A percentile compares a stretch with the other conserved stretches of the same genome.
phyloP scores from a whole-genome alignment of 2,888 invertebrate species.

The Cantharis lateralis region DNA sequence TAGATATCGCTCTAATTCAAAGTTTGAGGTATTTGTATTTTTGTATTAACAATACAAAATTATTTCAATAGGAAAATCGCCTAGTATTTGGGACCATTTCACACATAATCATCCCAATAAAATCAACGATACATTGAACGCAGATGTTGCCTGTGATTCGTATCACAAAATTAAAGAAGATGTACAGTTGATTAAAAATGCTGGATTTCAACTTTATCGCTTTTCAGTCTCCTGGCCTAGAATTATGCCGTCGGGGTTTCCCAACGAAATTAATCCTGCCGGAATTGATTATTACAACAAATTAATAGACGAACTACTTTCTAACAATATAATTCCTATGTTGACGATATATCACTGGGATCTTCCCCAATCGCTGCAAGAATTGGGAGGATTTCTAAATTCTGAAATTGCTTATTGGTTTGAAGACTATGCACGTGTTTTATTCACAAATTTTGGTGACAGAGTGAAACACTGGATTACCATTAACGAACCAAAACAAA shows the following conservation, averaged over 20 bases:
- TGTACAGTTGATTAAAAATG: constrained; percentile 55
- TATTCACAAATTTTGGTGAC: constrained; percentile 45
- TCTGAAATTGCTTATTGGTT: constrained; percentile 53
- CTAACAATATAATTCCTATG: constrained; percentile 60
- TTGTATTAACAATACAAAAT: neutral
- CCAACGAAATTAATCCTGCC: constrained; percentile 61
- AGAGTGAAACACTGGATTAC: constrained; percentile 59
- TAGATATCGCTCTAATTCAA: neutral
- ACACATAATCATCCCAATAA: constrained; percentile 52
- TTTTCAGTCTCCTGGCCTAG: constrained; percentile 70
- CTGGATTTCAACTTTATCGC: constrained; percentile 61
- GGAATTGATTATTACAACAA: constrained; percentile 67
- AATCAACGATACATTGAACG: constrained; percentile 47
- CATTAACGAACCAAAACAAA: constrained; percentile 58
- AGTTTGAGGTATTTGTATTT: neutral
- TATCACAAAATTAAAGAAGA: constrained; percentile 26
- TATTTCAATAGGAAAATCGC: no score
- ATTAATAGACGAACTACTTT: constrained; percentile 61
- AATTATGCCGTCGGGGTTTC: constrained; percentile 62
- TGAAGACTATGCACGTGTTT: constrained; percentile 62
- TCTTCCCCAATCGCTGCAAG: constrained; percentile 58
- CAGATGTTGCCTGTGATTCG: constrained; percentile 28
- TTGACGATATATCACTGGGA: constrained; percentile 72
- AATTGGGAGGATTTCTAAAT: constrained; percentile 28
- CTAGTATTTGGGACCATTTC: constrained; percentile 59